These are phyloP conservation scores for Zoroaster sp. DNA, from an alignment of 53 echinoderm and acorn worm genomes.

Conservation along the genomic window DNA sequence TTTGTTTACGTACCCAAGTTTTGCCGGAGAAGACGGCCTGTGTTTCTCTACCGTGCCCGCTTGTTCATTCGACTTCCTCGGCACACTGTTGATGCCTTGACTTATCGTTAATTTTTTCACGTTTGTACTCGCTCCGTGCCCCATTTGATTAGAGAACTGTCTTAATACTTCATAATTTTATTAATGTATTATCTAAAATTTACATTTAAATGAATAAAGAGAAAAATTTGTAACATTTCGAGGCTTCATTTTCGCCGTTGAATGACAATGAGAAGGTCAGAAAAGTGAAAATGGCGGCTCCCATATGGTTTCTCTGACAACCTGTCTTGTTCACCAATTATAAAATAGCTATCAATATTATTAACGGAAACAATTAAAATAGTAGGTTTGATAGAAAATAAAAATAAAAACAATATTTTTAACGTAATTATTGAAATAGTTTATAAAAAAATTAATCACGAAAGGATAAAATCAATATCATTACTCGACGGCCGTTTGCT, in stretches of 20 bases:
- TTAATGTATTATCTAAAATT: not conserved
- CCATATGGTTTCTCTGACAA: slow-evolving; percentile 51
- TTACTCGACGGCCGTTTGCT: not conserved
- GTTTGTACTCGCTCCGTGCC: slow-evolving; percentile 83
- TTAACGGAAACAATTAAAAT: not conserved
- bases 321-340: slow-evolving; percentile 5
- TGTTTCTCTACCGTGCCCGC: not conserved
- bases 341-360: not conserved
- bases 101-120: slow-evolving; percentile 65
- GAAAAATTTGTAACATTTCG: too few relatives aligned
- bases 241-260: too few relatives aligned
- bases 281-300: slow-evolving; percentile 29
- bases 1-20: slow-evolving; percentile 10
- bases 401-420: not conserved
- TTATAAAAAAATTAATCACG: not conserved
- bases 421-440: not conserved
- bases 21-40: slow-evolving; percentile 5
- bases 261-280: not conserved
- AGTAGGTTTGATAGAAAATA: not conserved
- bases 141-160: slow-evolving; percentile 41
- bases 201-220: too few relatives aligned
- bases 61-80: not conserved
- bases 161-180: not conserved
- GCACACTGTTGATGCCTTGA: not conserved
- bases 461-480: not conserved